These are phyloP conservation scores for Pantherophis alleghaniensis DNA, from an alignment of 2,797 vertebrate species.

Conservation along the genomic window DNA sequence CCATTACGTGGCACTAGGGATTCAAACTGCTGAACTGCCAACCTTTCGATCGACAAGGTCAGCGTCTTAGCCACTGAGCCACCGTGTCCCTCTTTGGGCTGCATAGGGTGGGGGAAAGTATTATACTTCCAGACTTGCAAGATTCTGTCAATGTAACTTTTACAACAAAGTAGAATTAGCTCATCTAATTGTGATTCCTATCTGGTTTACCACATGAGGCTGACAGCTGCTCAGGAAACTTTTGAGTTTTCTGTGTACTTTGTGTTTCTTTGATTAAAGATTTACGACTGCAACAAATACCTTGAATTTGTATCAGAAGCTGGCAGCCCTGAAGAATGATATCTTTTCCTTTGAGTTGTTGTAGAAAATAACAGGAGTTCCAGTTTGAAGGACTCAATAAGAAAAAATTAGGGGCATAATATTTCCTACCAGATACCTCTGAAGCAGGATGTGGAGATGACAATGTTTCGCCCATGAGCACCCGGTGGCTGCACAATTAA, in stretches of 20 bases:
- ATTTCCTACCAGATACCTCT: neutral
- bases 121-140: neutral
- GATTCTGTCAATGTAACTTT: neutral
- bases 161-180: neutral
- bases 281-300: neutral
- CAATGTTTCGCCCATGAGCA: neutral
- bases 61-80: too few relatives aligned
- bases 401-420: neutral
- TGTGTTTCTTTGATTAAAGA: neutral
- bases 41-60: too few relatives aligned
- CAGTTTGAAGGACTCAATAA: neutral
- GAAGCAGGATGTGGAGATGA: neutral
- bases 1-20: too few relatives aligned
- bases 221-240: neutral
- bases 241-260: neutral
- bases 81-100: neutral
- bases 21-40: too few relatives aligned
- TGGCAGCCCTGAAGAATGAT: neutral
- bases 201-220: neutral
- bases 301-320: neutral
- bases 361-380: neutral
- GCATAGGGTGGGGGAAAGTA: neutral
- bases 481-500: neutral
- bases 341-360: neutral
- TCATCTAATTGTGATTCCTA: neutral